Evolutionary conservation across 2,888 invertebrate species (phyloP).

Genomic region (Spilosoma lubricipeda): DNA sequence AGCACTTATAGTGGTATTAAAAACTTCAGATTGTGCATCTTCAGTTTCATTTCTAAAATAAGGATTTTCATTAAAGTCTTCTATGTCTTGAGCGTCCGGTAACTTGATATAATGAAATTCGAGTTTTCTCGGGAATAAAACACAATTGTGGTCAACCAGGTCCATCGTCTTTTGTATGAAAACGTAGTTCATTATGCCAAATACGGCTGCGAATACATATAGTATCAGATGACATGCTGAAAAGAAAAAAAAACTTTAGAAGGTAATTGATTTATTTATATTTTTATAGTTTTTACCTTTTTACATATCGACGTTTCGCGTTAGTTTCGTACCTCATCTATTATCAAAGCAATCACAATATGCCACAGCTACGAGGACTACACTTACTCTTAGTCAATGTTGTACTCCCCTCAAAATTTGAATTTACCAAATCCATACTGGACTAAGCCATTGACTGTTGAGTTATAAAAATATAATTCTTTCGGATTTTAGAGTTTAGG

Average conservation of each 20-base stretch:
- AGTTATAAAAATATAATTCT: too few relatives aligned
- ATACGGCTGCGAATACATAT: conserved; percentile 69
- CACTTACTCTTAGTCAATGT: too few relatives aligned
- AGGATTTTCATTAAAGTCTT: conserved; percentile 31
- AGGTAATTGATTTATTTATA: too few relatives aligned
- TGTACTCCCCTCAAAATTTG: too few relatives aligned
- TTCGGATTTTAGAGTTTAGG: too few relatives aligned
- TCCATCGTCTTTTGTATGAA: conserved; percentile 74
- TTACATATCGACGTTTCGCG: too few relatives aligned
- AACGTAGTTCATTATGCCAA: conserved; percentile 75
- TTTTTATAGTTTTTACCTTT: too few relatives aligned
- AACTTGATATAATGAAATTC: conserved; percentile 66
- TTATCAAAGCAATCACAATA: too few relatives aligned
- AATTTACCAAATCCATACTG: too few relatives aligned
- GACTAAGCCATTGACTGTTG: too few relatives aligned
- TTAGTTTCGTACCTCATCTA: too few relatives aligned
- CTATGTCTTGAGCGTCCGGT: conserved; percentile 38
- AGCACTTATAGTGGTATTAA: conserved; percentile 35
- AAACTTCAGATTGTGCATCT: conserved; percentile 53
- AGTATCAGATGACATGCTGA: conserved; percentile 77
- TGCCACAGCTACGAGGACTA: too few relatives aligned
- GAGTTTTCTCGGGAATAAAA: conserved; percentile 68
- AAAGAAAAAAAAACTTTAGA: conserved; percentile 45
- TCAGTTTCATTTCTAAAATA: conserved; percentile 43
- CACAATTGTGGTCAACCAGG: conserved; percentile 70